Percentiles rank a stretch among this genome's conserved stretches.
phyloP scores from a whole-genome alignment of 2,113 vertebrate species.

The Recurvirostra avosetta region DNA sequence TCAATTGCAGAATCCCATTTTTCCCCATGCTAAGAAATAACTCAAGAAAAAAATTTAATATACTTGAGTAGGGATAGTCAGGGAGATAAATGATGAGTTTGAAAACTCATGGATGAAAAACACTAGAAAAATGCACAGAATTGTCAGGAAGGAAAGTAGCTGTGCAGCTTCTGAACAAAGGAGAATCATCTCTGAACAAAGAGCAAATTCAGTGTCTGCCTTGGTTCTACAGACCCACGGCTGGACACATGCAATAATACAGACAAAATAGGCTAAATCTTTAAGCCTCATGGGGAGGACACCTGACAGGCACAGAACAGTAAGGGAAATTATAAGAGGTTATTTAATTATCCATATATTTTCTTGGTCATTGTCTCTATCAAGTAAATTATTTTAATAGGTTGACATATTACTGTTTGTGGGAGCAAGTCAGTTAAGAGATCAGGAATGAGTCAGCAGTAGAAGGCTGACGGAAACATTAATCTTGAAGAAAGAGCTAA shows the following conservation, averaged over 20 bases:
- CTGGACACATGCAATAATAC: not conserved
- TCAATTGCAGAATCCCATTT: not conserved
- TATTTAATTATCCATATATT: not conserved
- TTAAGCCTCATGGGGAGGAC: not conserved
- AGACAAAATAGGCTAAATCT: not conserved
- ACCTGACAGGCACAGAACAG: not conserved
- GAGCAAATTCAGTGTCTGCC: not conserved
- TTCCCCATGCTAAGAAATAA: not conserved
- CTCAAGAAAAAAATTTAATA: conserved; percentile 1
- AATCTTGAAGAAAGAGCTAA: conserved; percentile 35
- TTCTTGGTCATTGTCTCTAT: not conserved
- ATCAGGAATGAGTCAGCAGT: conserved; percentile 47
- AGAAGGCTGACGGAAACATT: conserved; percentile 20
- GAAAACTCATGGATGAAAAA: conserved; percentile 2
- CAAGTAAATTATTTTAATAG: not conserved
- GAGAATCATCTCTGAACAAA: not conserved
- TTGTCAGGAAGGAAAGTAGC: not conserved
- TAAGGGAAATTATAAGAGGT: not conserved
- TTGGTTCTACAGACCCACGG: not conserved
- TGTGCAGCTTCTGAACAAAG: not conserved
- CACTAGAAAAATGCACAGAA: not conserved
- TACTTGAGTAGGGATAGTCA: not conserved
- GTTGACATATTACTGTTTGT: not conserved
- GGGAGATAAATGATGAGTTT: not conserved
- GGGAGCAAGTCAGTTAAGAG: conserved; percentile 20